Conservation (phyloP, 92 coral and sea anemone genomes). For the Actinernus sp. region DNA sequence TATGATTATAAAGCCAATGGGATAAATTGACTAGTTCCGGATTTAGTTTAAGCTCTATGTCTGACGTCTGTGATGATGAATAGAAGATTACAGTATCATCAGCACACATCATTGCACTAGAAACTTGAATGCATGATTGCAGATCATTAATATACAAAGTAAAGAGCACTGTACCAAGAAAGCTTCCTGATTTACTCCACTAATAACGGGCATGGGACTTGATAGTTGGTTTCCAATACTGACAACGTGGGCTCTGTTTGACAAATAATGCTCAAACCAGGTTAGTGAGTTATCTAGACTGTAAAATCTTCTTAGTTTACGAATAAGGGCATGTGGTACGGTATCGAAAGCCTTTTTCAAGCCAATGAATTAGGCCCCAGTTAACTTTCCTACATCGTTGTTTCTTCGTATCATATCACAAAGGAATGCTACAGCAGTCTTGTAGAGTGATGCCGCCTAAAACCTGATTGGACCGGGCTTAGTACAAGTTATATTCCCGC, state of each 20-base stretch:
- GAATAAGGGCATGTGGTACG: no score
- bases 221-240: slow-evolving; percentile 3
- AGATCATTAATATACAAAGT: no score
- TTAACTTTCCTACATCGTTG: slow-evolving; percentile 16
- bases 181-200: no score
- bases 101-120: background rate
- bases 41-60: slow-evolving; percentile 10
- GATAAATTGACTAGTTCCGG: slow-evolving; percentile 1
- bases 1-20: background rate
- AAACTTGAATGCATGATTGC: no score
- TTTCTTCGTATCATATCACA: slow-evolving; percentile 13
- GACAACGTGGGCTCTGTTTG: slow-evolving; percentile 13
- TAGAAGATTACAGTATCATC: slow-evolving; percentile 4
- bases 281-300: slow-evolving; percentile 4
- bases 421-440: slow-evolving; percentile 17
- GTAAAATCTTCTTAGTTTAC: no score
- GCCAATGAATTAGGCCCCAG: slow-evolving; percentile 28
- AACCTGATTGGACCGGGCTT: no score
- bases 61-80: slow-evolving; percentile 14
- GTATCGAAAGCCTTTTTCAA: no score
- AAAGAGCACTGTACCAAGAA: no score
- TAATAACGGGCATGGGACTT: no score
- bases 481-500: background rate
- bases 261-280: slow-evolving; percentile 7
- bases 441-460: background rate